Evolutionary conservation across 2,888 invertebrate genomes (phyloP), one percentile per base, ranked within the genome.

Genomic region (Catocala fraxini): DNA sequence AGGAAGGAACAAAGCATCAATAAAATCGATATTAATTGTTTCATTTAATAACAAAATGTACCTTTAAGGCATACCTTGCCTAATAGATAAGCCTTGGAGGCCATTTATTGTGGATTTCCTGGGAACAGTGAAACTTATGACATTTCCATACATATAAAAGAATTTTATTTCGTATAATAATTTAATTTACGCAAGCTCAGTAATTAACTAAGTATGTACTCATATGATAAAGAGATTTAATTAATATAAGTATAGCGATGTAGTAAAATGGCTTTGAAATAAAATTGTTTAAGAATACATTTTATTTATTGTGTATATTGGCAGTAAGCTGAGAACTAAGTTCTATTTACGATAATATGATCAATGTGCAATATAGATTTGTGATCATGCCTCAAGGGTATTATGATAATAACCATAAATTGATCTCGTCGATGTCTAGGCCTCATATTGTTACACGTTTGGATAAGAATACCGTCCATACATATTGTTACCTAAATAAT

Each of bases 401-500:
- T 39, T 39, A 39, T 39, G 9, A 39, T 39, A 39, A 39, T 7
- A 39, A 9, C 35, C 35, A 39, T 6, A 1, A 7, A 39, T 39
- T 9, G 35, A 39, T 39, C 9, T 39, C 25, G 25, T 25, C 25
- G 35, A 13, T 55, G 15, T 46, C 10, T n/a, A 55, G 35, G 39
- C 46, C 35, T 47, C 46, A 15, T 41, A 41, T 39, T 51, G 13
- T 51, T 42, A 51, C 41, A 51, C 11, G 35, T 51, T 15, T 55
- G 55, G 25, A 56, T 59, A 41, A 42, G 11, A 59, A 43, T 48
- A 53, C 59, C 59, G 59, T 59, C 59, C 59, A 59, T 53, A 43
- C 25, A 46, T 48, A 42, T 48, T 34, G 12, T 13, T 34, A 42
- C 34, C 56, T 51, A 53, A 12, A 13, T 49, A 34, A 42, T 33